These are phyloP conservation scores for Hippopotamus amphibius DNA, from an alignment of 2,113 vertebrate species.

Conservation along the genomic window DNA sequence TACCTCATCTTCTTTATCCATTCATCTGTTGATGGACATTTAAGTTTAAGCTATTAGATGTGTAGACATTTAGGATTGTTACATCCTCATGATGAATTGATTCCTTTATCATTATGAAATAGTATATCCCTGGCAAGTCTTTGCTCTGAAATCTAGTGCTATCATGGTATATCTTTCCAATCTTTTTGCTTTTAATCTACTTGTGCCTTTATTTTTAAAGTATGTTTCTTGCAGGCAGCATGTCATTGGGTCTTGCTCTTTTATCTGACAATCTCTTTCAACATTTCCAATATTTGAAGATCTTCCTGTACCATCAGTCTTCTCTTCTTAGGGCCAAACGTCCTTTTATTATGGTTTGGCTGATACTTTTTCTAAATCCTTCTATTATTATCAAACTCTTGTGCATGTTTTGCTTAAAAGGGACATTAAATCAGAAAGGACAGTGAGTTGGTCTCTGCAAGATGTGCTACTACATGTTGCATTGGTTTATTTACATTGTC, in stretches of 20 bases:
- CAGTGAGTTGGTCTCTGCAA: not conserved
- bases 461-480: not conserved
- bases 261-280: not conserved
- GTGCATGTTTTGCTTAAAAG: not conserved
- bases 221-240: not conserved
- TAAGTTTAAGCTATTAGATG: not conserved
- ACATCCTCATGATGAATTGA: not conserved
- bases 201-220: not conserved
- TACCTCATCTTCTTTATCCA: no score
- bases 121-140: not conserved
- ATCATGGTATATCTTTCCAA: not conserved
- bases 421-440: not conserved
- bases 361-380: slow-evolving; percentile 1
- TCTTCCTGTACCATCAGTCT: not conserved
- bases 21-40: no score
- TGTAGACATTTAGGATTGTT: not conserved
- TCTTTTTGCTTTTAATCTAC: not conserved
- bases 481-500: not conserved
- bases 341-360: slow-evolving; percentile 29
- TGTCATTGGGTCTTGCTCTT: not conserved
- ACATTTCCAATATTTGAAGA: not conserved
- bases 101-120: not conserved
- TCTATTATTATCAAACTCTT: slow-evolving; percentile 4
- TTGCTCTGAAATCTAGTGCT: slow-evolving; percentile 9
- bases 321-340: slow-evolving; percentile 1